Evolutionary conservation across 2,113 vertebrate species (phyloP), one percentile per base, ranked within the genome.

Genomic region (Notiomystis cincta): DNA sequence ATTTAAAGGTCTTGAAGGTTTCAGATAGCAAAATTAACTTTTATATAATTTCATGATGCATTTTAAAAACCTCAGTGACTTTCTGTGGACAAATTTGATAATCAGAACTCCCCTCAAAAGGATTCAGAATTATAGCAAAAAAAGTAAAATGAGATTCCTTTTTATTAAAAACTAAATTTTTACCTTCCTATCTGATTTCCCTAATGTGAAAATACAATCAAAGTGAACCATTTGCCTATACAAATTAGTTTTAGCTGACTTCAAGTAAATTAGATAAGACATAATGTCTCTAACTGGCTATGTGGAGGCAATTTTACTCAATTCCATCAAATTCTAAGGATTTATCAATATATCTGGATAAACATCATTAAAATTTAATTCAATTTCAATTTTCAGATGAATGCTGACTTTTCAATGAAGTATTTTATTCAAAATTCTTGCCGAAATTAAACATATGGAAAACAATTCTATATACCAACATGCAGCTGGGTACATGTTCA

Each of bases 1-100:
- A 96, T 96, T 97, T 96, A 96, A 97, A 97, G 75, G 89, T 72
- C 71, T 97, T 96, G 50, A 90, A 96, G 82, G 78, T 94, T 97
- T 94, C 73, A 96, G 90, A 90, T 96, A 93, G 90, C 22, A 96
- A 97, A 97, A 96, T 96, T 93, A 95, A 51, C 67, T 97, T 96
- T 97, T 94, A 90, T 91, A 50, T 93, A 77, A 95, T 97, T 97
- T 96, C 70, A 90, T 94, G 15, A 42, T 73, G 87, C 24, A n/a
- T 84, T 95, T 94, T 92, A 95, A 96, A 97, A 96, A 95, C 23
- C 33, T 96, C 89, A 71, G 81, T 61, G 22, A 85, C 91, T 93
- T 94, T 96, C 64, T 93, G 70, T 95, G 92, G 35, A 82, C 20
- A 90, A 75, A 42, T 88, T 78, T 92, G 91, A 93, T 78, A 37